A percentile compares a stretch with the other conserved stretches of the same genome.
These are phyloP conservation scores for Tauraco erythrolophus DNA, from an alignment of 2,113 vertebrate species.

Conservation along the genomic window DNA sequence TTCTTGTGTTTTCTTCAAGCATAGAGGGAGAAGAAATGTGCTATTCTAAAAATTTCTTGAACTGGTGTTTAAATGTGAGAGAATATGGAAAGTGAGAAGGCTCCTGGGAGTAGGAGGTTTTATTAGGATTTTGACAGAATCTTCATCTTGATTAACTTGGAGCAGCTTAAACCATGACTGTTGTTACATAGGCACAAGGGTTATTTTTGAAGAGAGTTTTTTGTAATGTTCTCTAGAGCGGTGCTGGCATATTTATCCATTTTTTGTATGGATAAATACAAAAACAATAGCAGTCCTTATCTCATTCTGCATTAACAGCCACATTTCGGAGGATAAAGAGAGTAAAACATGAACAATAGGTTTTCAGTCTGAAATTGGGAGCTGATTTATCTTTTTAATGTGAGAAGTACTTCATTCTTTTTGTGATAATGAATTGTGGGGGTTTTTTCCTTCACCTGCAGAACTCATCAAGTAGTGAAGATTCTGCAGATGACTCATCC, in stretches of 20 bases:
- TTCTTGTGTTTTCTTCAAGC: background rate
- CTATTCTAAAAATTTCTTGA: background rate
- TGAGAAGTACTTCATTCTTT: background rate
- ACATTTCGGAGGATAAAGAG: background rate
- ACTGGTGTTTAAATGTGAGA: background rate
- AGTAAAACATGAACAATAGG: background rate
- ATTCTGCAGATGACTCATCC: slow-evolving; percentile 86
- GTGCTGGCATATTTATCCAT: background rate
- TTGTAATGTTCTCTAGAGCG: background rate
- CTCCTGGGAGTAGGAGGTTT: background rate
- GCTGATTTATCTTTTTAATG: background rate
- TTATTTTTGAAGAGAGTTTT: background rate
- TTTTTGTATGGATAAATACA: background rate
- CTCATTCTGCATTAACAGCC: background rate
- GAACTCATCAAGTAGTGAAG: slow-evolving; percentile 94
- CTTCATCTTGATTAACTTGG: background rate
- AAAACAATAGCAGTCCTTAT: background rate
- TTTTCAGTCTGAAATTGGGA: background rate
- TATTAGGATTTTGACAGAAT: background rate
- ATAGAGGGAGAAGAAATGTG: background rate
- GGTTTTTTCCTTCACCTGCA: slow-evolving; percentile 46
- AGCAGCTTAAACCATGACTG: background rate
- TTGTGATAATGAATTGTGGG: background rate
- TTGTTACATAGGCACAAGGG: background rate
- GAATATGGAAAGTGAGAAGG: background rate